Evolutionary conservation across 2,797 vertebrate genomes (phyloP).

Genomic region (Macropus fuliginosus): DNA sequence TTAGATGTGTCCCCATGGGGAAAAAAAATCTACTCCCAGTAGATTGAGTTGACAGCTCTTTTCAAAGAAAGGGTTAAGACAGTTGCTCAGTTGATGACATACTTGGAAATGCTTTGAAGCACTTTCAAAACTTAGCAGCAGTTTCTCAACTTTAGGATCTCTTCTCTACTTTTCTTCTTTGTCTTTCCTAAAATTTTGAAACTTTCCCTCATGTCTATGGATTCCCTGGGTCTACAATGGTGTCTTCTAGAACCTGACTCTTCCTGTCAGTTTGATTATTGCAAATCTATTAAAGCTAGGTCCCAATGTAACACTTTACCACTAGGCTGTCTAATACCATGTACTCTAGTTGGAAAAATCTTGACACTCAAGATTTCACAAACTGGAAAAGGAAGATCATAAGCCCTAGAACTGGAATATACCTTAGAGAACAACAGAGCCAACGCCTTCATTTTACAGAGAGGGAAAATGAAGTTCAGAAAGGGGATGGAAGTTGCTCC

Average conservation of each 20-base stretch:
- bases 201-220: constrained; percentile 37
- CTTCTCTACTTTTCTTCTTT: background rate
- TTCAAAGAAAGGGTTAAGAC: constrained; percentile 19
- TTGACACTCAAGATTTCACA: constrained; percentile 28
- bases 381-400: constrained; percentile 38
- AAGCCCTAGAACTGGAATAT: background rate
- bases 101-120: background rate
- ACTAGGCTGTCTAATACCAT: constrained; percentile 26
- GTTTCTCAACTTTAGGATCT: background rate
- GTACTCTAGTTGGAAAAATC: constrained; percentile 26
- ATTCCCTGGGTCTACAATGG: background rate
- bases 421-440: background rate
- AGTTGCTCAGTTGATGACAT: constrained; percentile 13
- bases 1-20: background rate
- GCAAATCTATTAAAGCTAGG: constrained; percentile 31
- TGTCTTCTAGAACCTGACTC: constrained; percentile 24
- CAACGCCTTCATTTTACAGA: background rate
- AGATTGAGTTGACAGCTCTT: constrained; percentile 41
- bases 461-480: background rate
- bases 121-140: background rate
- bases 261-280: constrained; percentile 9
- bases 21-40: background rate
- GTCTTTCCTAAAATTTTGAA: background rate
- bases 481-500: background rate
- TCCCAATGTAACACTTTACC: constrained; percentile 3